Percentiles rank a stretch among this genome's conserved stretches.
Evolutionary conservation across 2,888 invertebrate genomes (phyloP).

Genomic region (Dendrolimus pini): DNA sequence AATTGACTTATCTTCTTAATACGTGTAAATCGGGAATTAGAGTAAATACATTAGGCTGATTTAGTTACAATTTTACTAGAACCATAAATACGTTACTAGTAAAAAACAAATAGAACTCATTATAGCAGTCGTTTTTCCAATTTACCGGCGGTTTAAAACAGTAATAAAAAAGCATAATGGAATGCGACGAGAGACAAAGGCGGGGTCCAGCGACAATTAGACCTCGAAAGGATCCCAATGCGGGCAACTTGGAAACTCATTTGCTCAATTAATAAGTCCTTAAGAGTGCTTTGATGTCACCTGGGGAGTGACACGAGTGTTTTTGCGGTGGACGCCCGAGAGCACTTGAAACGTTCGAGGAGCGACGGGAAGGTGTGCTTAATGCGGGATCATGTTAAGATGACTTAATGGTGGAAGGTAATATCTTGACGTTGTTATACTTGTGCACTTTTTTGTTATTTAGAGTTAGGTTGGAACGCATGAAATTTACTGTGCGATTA

Average conservation of each 20-base stretch:
- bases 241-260: constrained; percentile 47
- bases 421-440: no score
- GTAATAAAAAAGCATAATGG: constrained; percentile 30
- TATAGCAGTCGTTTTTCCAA: not conserved
- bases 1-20: no score
- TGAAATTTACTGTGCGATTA: no score
- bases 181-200: constrained; percentile 37
- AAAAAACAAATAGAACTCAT: not conserved
- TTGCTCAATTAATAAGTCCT: constrained; percentile 40
- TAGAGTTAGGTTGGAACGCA: no score
- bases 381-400: not conserved
- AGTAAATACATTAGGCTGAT: no score
- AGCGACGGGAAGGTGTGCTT: constrained; percentile 2
- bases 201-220: constrained; percentile 34
- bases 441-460: no score
- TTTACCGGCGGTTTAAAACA: constrained; percentile 18
- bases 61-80: no score
- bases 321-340: constrained; percentile 8
- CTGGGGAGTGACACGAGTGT: constrained; percentile 18
- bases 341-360: constrained; percentile 12
- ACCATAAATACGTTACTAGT: no score
- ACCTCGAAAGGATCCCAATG: constrained; percentile 22
- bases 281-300: constrained; percentile 21
- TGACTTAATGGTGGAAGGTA: no score
- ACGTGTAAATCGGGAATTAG: no score